Percentiles rank a stretch among this genome's conserved stretches.
These are phyloP conservation scores for Sarcoramphus papa DNA, from an alignment of 2,797 vertebrate species.

Conservation along the genomic window DNA sequence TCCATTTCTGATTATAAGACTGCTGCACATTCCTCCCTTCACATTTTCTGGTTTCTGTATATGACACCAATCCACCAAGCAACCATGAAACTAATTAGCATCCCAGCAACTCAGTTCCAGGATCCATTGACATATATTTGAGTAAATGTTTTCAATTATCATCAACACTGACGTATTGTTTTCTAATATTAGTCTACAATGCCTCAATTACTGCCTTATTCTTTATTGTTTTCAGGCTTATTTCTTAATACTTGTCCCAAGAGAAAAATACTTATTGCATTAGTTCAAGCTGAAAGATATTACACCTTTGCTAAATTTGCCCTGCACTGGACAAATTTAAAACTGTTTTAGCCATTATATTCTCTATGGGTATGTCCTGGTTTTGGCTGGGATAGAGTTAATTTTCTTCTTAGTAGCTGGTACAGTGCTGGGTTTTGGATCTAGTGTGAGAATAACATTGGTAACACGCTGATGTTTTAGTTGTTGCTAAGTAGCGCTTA, in stretches of 20 bases:
- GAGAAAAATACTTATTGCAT: background rate
- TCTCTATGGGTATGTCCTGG: background rate
- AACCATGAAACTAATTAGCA: background rate
- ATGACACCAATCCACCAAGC: background rate
- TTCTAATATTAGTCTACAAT: slow-evolving; percentile 40
- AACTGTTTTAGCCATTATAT: background rate
- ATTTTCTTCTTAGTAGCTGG: too few relatives aligned
- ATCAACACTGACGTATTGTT: slow-evolving; percentile 9
- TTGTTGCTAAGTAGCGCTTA: too few relatives aligned
- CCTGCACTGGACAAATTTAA: background rate
- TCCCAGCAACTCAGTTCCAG: background rate
- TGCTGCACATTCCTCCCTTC: background rate
- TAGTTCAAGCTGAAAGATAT: background rate
- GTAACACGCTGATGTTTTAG: too few relatives aligned
- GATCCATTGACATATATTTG: background rate
- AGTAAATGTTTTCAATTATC: slow-evolving; percentile 44
- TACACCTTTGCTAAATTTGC: background rate
- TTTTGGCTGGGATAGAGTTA: too few relatives aligned
- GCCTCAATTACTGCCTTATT: background rate
- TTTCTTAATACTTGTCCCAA: background rate
- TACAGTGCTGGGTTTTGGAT: too few relatives aligned
- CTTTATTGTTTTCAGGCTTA: background rate
- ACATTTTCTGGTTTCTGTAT: background rate
- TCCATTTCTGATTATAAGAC: background rate
- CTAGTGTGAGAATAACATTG: too few relatives aligned